Base-by-base conservation (phyloP, 1,140 invertebrate genomes). In the Trichonephila clavipes region DNA sequence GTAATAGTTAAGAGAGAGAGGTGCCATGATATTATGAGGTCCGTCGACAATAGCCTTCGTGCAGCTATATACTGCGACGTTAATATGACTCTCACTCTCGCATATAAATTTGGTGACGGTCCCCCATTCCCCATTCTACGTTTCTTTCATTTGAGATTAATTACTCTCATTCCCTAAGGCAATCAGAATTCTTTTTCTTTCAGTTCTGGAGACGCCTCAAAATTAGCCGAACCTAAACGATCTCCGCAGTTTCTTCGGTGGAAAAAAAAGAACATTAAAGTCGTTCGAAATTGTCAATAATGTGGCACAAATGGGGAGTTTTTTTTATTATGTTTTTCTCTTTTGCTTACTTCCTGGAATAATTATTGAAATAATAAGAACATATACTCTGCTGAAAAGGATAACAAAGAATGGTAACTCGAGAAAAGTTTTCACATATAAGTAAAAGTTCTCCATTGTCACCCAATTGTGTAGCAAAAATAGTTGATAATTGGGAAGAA, bases 121-220 rank as follows among this genome's bases (percentile, higher is more conserved):
- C 72, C 66, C 72, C 72, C 34, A 10, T 51, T 77, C 18, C 72
- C 72, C 34, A 51, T 51, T 77, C 18, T 34, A 7, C 6, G 34
- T 77, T 77, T 77, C 72, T 77, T 34, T 77, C 72, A 77, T 77
- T 77, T 77, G 28, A 34, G 72, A 77, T 77, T 77, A 77, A 77
- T 77, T 77, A 77, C 28, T 40, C 18, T 77, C 28, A 77, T 77
- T 77, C 72, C 72, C 28, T 14, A 77, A 40, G 72, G 72, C 72
- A 12, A 40, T 77, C 12, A 40, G 72, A 18, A 77, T 14, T 40
- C 28, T 77, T 77, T 77, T 77, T 77, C 72, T 77, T 77, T 77
- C 72, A 77, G 34, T 77, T 77, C 34, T 40, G 24, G 28, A 77
- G 72, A 77, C 72, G 72, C 72, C 14, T 77, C 34, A 16, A 77